Base-by-base conservation (phyloP, 2,113 vertebrate genomes). In the Prolemur simus region DNA sequence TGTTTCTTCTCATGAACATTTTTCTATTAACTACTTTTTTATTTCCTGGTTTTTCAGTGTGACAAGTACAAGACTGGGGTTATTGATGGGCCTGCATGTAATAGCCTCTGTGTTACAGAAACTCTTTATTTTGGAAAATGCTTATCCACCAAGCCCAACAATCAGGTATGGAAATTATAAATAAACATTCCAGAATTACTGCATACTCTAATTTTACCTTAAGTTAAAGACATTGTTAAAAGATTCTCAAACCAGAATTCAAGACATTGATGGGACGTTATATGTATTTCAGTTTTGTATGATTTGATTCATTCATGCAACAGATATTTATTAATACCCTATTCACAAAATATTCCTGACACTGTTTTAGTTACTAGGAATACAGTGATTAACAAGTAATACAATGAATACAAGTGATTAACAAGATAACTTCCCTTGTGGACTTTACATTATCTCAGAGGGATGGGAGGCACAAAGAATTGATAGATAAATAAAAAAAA, bases 71-170 rank as follows among this genome's bases (percentile, higher is more conserved):
- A 98, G 98, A 99, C 99, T 29, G 99, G 99, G 66, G 98, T 99
- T 96, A 99, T 99, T 63, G 99, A 99, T 76, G 99, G 99, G 66
- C 99, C 99, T 29, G 99, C 99, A 17, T 99, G 99, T 98, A 99
- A 99, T 94, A 99, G 99, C 97, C 98, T 99, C 88, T 99, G 99
- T 98, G 99, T 99, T 63, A 99, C 99, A 97, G 99, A 99, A 98
- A 99, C 99, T 0, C 89, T 99, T 54, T 99, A 99, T 98, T 99
- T 99, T 98, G 99, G 99, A 95, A 99, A 99, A 98, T 99, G 99
- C 89, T 99, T 99, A 97, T 99, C 99, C 42, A 99, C 99, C 97
- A 99, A 99, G 94, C 99, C 99, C 54, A 99, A 98, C 98, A 99
- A 99, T 95, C 99, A 99, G 99, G 99, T 99, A 98, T 93, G 96